phyloP scores from a whole-genome alignment of 2,113 vertebrate genomes.

The Oreochromis aureus region DNA sequence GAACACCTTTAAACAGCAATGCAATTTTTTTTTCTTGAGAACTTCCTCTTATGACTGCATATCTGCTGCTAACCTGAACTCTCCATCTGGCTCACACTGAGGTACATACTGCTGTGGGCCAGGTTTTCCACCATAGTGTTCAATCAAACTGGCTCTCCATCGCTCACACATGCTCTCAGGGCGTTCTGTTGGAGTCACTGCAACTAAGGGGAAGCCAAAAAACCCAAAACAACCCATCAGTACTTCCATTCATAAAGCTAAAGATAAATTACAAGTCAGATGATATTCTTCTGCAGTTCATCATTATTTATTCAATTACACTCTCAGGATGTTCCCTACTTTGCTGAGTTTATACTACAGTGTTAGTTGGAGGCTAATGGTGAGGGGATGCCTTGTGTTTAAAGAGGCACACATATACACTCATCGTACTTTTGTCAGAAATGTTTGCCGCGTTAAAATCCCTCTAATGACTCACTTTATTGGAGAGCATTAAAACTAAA shows the following conservation, averaged over 20 bases:
- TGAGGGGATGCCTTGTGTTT: background rate
- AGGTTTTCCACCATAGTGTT: constrained; percentile 82
- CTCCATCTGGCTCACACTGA: constrained; percentile 79
- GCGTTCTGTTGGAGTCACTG: constrained; percentile 65
- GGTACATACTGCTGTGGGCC: constrained; percentile 83
- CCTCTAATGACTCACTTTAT: constrained; percentile 37
- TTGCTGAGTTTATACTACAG: background rate
- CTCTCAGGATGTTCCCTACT: background rate
- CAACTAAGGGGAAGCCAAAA: background rate
- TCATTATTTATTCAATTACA: background rate
- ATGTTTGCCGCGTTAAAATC: constrained; percentile 33
- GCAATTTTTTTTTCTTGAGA: background rate
- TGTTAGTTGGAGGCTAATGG: background rate
- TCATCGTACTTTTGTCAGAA: constrained; percentile 20
- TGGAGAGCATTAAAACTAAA: constrained; percentile 26
- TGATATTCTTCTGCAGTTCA: background rate
- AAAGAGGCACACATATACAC: background rate
- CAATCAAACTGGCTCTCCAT: constrained; percentile 84
- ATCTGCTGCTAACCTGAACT: constrained; percentile 67
- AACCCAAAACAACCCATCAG: background rate
- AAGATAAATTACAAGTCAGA: background rate
- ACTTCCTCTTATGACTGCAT: background rate
- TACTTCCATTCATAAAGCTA: background rate
- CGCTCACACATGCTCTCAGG: constrained; percentile 85
- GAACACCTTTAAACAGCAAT: background rate